Evolutionary conservation across 1,140 invertebrate genomes (phyloP), one percentile per base, ranked within the genome.

Genomic region (Drosophila dunni): DNA sequence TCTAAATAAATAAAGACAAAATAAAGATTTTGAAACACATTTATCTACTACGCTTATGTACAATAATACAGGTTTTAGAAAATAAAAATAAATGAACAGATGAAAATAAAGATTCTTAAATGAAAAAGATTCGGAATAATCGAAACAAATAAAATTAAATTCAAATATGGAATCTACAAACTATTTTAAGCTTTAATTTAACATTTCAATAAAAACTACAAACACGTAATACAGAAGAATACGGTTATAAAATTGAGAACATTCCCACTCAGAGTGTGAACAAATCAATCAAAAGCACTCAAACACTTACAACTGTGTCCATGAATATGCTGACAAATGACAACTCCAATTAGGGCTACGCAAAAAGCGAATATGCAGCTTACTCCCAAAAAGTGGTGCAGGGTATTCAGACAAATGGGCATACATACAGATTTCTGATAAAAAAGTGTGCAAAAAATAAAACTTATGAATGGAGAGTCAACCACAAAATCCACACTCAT

Each of bases 401-500:
- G 33, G 40, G 33, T 72, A 61, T 63, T 48, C 20, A 34, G 10
- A 20, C 42, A 54, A 34, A 58, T 50, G 66, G 60, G 58, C 64
- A 69, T 54, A 54, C 33, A 57, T 53, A 51, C 56, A 72, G 61
- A 63, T 50, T n/a, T 34, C 5, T 51, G 48, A 33, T 36, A 36
- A 36, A 36, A 13, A 51, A 53, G 36, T 60, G 50, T 51, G 63
- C 54, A 56, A 64, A 67, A 46, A 48, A 70, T 4, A 29, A 29
- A 29, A 29, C 24, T 29, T 29, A 48, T 11, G 11, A 69, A 46
- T 29, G 54, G 15, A 57, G 24, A 36, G 50, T 7, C 70, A 75
- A 81, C 84, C 84, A 83, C 84, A 84, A 83, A 89, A 79, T 71
- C 51, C 72, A 44, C 63, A 78, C 51, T 69, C 68, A 71, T 54